phyloP scores from a whole-genome alignment of 2,888 invertebrate genomes.

The Lepidochrysops patricia region DNA sequence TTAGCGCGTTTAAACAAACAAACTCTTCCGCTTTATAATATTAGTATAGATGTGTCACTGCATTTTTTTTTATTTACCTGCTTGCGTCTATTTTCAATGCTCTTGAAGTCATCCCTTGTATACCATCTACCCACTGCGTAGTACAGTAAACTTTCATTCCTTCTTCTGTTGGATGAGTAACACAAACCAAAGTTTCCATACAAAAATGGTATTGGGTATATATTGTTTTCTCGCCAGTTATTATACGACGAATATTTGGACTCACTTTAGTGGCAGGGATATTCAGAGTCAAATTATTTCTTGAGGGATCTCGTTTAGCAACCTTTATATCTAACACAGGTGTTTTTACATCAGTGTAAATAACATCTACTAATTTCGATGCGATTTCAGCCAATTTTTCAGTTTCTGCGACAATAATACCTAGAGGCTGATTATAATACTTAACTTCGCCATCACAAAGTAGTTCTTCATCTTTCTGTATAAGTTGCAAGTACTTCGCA shows the following conservation, averaged over 20 bases:
- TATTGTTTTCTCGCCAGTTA: constrained; percentile 35
- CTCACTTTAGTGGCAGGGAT: constrained; percentile 5
- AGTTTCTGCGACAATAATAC: constrained; percentile 73
- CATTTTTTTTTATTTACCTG: constrained; percentile 45
- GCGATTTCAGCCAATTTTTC: constrained; percentile 70
- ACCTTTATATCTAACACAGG: constrained; percentile 38
- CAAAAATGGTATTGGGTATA: constrained; percentile 78
- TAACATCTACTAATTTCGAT: constrained; percentile 69
- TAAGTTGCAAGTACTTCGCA: constrained; percentile 20
- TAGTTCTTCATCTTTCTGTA: constrained; percentile 55
- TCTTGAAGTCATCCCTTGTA: constrained; percentile 63
- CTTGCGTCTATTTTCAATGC: constrained; percentile 65
- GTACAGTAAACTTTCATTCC: constrained; percentile 75
- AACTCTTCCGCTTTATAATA: no score
- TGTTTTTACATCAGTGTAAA: constrained; percentile 52
- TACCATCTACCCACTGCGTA: constrained; percentile 69
- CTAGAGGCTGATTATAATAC: constrained; percentile 44
- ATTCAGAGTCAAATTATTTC: constrained; percentile 25
- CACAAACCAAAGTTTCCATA: constrained; percentile 77
- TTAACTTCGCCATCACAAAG: constrained; percentile 35
- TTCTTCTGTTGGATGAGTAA: constrained; percentile 77
- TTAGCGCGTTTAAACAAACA: no score
- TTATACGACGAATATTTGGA: constrained; percentile 26
- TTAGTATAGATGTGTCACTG: no score
- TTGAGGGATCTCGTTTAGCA: constrained; percentile 31